Percentiles rank a stretch among this genome's conserved stretches.
phyloP scores from a whole-genome alignment of 2,113 vertebrate species.

The Pongo abelii region DNA sequence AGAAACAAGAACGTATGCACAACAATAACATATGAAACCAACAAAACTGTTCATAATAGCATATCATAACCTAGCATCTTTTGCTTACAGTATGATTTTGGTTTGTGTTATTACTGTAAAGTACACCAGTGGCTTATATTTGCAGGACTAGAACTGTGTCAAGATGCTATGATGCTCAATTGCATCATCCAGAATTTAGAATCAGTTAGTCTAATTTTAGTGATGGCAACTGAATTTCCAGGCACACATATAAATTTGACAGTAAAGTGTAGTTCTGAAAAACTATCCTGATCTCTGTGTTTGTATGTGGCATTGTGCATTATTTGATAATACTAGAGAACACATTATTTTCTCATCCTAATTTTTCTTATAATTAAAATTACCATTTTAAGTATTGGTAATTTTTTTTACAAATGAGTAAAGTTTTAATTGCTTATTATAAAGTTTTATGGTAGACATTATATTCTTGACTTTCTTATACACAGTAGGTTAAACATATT shows the following conservation, averaged over 20 bases:
- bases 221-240: not conserved
- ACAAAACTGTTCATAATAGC: conserved; percentile 43
- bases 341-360: not conserved
- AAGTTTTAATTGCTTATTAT: not conserved
- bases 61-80: not conserved
- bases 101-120: not conserved
- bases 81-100: conserved; percentile 1
- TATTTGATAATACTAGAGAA: not conserved
- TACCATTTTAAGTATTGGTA: not conserved
- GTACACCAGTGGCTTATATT: not conserved
- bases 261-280: not conserved
- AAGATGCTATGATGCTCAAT: not conserved
- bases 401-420: not conserved
- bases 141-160: not conserved
- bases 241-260: not conserved
- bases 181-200: not conserved
- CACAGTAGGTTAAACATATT: not conserved
- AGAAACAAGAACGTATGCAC: conserved; percentile 66
- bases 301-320: not conserved
- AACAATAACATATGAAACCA: conserved; percentile 66
- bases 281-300: not conserved
- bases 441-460: not conserved
- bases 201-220: not conserved
- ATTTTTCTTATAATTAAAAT: conserved; percentile 22
- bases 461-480: not conserved